These are phyloP conservation scores for Habrosyne pyritoides DNA, from an alignment of 2,888 invertebrate genomes.

Conservation along the genomic window DNA sequence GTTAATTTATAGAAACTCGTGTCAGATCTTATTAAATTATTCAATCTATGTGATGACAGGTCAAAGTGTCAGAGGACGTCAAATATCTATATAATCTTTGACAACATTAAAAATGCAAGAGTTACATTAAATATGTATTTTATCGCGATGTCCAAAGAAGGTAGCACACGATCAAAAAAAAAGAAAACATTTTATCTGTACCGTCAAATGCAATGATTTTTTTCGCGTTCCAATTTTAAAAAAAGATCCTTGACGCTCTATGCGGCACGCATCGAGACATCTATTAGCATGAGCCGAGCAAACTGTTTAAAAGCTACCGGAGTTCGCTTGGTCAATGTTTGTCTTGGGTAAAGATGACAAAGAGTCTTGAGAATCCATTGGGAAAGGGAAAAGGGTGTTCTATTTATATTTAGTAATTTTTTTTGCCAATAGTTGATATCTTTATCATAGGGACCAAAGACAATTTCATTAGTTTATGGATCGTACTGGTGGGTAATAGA, in stretches of 20 bases:
- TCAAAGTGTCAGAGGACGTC: too few relatives aligned
- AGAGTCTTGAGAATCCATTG: conserved; percentile 39
- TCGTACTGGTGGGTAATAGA: too few relatives aligned
- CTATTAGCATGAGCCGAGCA: conserved; percentile 71
- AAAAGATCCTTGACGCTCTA: conserved; percentile 35
- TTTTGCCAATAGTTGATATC: conserved; percentile 5
- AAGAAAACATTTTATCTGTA: conserved; percentile 24
- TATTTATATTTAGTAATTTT: conserved; percentile 17
- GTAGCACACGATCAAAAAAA: conserved; percentile 36
- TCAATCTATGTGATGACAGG: too few relatives aligned
- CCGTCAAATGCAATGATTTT: conserved; percentile 25
- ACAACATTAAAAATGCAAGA: too few relatives aligned
- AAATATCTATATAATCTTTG: too few relatives aligned
- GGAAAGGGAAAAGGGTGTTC: conserved; percentile 42
- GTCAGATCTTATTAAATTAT: too few relatives aligned
- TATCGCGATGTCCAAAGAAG: conserved; percentile 27
- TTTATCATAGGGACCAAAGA: not conserved
- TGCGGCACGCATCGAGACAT: conserved; percentile 64
- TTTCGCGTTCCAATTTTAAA: conserved; percentile 44
- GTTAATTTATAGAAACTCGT: too few relatives aligned
- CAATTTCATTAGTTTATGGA: not conserved
- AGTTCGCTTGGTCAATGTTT: conserved; percentile 76
- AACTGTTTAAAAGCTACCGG: conserved; percentile 80
- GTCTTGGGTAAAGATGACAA: conserved; percentile 39
- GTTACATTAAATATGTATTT: too few relatives aligned